Evolutionary conservation across 2,797 vertebrate genomes (phyloP), one percentile per base, ranked within the genome.

Genomic region (Spea hammondii): DNA sequence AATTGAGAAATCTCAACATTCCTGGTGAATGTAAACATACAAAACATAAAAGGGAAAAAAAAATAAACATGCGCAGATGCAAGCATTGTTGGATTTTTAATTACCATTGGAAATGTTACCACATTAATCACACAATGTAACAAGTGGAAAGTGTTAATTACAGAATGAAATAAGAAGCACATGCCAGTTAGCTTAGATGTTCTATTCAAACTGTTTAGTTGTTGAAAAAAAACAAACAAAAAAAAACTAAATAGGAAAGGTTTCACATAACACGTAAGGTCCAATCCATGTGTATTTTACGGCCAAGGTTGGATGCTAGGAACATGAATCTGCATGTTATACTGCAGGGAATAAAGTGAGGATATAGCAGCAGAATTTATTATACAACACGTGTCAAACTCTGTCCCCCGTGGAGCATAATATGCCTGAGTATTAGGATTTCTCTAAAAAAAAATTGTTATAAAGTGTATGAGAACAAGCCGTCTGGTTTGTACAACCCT

Each of bases 31-130:
- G 32, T 32, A 32, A 32, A 32, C 32, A 32, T 32, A 32, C 32
- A 32, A 6, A 53, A 53, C 51, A 53, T 53, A 53, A 11, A 62
- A 62, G 59, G n/a, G 5, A 62, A 62, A 17, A 5, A 9, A 69
- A 51, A 11, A 54, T 11, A 11, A 7, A 59, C 10, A 54, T 57
- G 54, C 70, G 14, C 12, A 72, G 48, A 59, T 44, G 55, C 10
- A 53, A 70, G 69, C 69, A 70, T 13, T 13, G 70, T n/a, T 48
- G 55, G 70, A 8, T 13, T 70, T 70, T 70, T 70, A 70, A 70
- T 70, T 12, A 8, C 54, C 53, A 59, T 44, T 44, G 47, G 53
- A 59, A 66, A 49, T 68, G 13, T 68, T 53, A 57, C 12, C 59
- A 12, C 70, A 57, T 72, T 45, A 5, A 72, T 57, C 45, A 72